Conservation (phyloP, 1,140 invertebrate genomes). For the Fopius arisanus region DNA sequence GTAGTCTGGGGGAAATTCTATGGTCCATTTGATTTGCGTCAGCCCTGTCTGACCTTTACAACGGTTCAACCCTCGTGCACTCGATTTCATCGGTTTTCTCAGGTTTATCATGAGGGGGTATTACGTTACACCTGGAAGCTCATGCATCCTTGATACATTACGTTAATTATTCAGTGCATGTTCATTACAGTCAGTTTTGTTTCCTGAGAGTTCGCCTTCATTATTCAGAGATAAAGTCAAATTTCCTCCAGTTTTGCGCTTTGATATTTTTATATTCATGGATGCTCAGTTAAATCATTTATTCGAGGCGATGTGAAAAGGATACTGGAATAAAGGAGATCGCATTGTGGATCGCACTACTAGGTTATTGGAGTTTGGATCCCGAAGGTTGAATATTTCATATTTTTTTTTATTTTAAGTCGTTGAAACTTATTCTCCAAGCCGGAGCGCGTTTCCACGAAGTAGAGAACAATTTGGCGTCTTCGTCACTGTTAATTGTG, state of each 20-base stretch:
- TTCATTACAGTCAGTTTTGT: background rate
- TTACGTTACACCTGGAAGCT: background rate
- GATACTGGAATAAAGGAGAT: no score
- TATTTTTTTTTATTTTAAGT: no score
- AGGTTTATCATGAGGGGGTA: background rate
- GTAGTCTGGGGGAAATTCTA: background rate
- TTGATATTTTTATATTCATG: no score
- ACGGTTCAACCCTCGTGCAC: background rate
- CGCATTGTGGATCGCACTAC: no score
- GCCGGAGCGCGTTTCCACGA: no score
- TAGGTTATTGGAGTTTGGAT: no score
- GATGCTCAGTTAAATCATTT: no score
- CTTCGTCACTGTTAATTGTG: background rate
- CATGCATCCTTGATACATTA: background rate
- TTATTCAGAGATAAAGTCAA: background rate
- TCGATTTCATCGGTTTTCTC: background rate
- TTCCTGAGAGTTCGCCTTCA: background rate
- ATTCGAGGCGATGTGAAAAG: no score
- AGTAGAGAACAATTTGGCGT: background rate
- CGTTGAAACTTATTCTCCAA: no score
- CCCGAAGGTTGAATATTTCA: no score
- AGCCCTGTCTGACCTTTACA: constrained; percentile 8
- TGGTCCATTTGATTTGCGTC: background rate
- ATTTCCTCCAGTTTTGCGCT: no score
- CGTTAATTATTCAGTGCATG: background rate